phyloP scores from a whole-genome alignment of 1,140 invertebrate species.

The Papilio xuthus region DNA sequence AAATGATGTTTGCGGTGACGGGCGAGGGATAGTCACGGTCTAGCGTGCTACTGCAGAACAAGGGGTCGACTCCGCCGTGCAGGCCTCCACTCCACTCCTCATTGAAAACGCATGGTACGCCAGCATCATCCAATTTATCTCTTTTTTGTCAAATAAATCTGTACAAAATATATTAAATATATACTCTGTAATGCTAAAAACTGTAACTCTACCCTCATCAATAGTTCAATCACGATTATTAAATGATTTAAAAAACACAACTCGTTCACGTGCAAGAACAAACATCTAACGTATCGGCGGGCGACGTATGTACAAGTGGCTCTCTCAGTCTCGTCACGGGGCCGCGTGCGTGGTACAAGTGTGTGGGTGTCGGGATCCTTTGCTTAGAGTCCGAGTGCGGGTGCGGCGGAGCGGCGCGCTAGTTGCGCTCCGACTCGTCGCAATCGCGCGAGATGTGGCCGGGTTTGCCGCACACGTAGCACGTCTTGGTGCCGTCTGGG shows the following conservation, averaged over 20 bases:
- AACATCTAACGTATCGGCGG: constrained; percentile 71
- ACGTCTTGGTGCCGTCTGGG: constrained; percentile 91
- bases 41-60: constrained; percentile 64
- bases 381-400: constrained; percentile 75
- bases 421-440: constrained; percentile 88
- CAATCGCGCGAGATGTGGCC: constrained; percentile 96
- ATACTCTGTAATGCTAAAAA: constrained; percentile 82
- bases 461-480: constrained; percentile 93
- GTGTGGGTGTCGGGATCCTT: constrained; percentile 55
- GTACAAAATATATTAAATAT: constrained; percentile 83
- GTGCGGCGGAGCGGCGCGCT: constrained; percentile 65
- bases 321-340: constrained; percentile 74
- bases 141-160: constrained; percentile 80
- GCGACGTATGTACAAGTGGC: constrained; percentile 75
- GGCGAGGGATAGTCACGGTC: constrained; percentile 52
- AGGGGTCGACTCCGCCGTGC: constrained; percentile 57
- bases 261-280: constrained; percentile 78
- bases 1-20: constrained; percentile 64
- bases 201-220: constrained; percentile 80
- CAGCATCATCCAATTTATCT: constrained; percentile 81
- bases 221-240: constrained; percentile 80
- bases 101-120: constrained; percentile 79
- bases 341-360: constrained; percentile 25
- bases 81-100: constrained; percentile 73
- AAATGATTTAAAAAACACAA: constrained; percentile 81